These are phyloP conservation scores for Amblyraja radiata DNA, from an alignment of 2,797 vertebrate genomes.

Conservation along the genomic window DNA sequence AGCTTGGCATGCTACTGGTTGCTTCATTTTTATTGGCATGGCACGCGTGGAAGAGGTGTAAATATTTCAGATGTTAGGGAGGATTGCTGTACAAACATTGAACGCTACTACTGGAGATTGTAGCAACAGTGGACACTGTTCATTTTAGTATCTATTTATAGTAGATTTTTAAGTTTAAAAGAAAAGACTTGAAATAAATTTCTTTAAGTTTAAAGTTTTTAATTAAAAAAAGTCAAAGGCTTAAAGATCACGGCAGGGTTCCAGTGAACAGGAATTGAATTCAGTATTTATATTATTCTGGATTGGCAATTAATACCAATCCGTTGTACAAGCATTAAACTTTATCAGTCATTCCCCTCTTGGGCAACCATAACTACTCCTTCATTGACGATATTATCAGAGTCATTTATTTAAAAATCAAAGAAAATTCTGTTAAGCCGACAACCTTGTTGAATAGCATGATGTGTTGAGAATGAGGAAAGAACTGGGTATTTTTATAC, in stretches of 20 bases:
- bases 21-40: slow-evolving; percentile 51
- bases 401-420: background rate
- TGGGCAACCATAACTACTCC: background rate
- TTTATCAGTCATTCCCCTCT: background rate
- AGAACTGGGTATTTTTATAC: background rate
- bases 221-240: background rate
- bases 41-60: slow-evolving; percentile 61
- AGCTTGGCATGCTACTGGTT: slow-evolving; percentile 71
- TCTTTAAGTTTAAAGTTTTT: background rate
- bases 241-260: background rate
- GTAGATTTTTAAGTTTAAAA: background rate
- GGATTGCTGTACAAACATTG: slow-evolving; percentile 23
- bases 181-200: too few relatives aligned
- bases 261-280: background rate
- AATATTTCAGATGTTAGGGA: background rate
- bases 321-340: background rate
- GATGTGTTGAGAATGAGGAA: background rate
- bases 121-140: background rate
- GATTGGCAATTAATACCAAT: background rate
- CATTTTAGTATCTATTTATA: background rate
- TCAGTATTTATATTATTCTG: background rate
- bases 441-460: background rate
- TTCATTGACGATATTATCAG: background rate
- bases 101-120: background rate
- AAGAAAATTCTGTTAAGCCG: background rate